Conservation (phyloP, 2,888 invertebrate species). For the Philhelius pedissequus region DNA sequence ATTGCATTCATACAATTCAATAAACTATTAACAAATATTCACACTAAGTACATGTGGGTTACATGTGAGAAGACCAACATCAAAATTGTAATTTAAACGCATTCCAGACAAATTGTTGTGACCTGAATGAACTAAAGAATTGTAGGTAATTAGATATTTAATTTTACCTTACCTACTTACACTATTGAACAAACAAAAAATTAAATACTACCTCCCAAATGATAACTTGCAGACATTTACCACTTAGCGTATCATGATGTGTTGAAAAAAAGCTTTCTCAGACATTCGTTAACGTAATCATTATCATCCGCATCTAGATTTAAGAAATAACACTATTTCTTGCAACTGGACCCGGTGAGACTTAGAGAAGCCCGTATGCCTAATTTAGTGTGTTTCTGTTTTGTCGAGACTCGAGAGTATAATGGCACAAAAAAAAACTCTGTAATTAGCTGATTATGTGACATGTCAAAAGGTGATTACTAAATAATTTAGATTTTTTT, state of each 20-base stretch:
- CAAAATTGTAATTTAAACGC: background rate
- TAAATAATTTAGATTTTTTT: slow-evolving; percentile 39
- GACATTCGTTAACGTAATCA: slow-evolving; percentile 49
- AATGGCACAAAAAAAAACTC: slow-evolving; percentile 52
- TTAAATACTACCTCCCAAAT: background rate
- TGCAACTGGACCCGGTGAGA: background rate
- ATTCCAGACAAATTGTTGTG: background rate
- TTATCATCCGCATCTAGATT: slow-evolving; percentile 56
- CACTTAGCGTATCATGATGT: background rate
- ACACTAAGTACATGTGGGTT: background rate
- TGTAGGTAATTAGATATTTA: background rate
- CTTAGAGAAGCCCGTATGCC: background rate
- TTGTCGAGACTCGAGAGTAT: slow-evolving; percentile 26
- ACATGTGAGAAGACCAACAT: background rate
- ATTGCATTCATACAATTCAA: too few relatives aligned
- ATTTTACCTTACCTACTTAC: too few relatives aligned
- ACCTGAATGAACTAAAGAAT: background rate
- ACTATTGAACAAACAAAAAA: background rate
- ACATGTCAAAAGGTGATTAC: slow-evolving; percentile 29
- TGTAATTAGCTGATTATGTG: slow-evolving; percentile 62
- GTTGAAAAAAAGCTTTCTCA: slow-evolving; percentile 43
- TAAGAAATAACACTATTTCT: slow-evolving; percentile 1
- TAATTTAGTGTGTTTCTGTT: background rate
- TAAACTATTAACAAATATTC: background rate
- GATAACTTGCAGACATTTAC: background rate